Evolutionary conservation across 2,888 invertebrate species (phyloP).

Genomic region (Axea sp.): DNA sequence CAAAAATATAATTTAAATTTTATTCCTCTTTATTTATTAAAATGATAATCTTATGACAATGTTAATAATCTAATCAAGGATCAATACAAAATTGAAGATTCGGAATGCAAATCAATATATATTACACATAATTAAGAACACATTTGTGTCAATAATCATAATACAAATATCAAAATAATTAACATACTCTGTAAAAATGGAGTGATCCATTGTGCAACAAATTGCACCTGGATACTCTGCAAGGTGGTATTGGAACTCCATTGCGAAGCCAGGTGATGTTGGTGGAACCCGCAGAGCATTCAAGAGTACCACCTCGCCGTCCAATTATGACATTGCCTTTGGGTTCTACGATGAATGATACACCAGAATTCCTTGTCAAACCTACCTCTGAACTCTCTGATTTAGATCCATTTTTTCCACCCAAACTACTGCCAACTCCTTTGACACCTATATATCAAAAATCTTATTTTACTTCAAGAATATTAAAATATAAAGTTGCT

Average conservation of each 20-base stretch:
- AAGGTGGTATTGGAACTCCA: conserved; percentile 73
- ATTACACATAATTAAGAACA: too few relatives aligned
- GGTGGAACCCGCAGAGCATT: conserved; percentile 69
- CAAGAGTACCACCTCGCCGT: conserved; percentile 73
- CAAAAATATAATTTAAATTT: too few relatives aligned
- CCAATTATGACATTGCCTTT: conserved; percentile 74
- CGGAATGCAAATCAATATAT: too few relatives aligned
- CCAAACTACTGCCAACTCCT: conserved; percentile 70
- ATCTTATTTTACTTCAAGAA: conserved; percentile 8
- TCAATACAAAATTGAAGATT: too few relatives aligned
- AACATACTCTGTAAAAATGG: conserved; percentile 72
- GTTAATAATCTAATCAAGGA: too few relatives aligned
- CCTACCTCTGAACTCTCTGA: conserved; percentile 67
- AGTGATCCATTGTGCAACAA: conserved; percentile 73
- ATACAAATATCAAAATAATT: neutral
- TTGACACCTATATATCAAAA: conserved; percentile 68
- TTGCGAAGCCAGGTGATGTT: conserved; percentile 75
- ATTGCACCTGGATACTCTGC: conserved; percentile 71
- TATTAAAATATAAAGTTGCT: too few relatives aligned
- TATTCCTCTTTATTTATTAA: too few relatives aligned
- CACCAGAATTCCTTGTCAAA: conserved; percentile 66
- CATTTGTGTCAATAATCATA: too few relatives aligned
- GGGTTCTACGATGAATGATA: conserved; percentile 72
- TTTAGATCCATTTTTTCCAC: conserved; percentile 71
- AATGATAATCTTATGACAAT: too few relatives aligned